These are phyloP conservation scores for Pholis gunnellus DNA, from an alignment of 2,113 vertebrate genomes.

Conservation along the genomic window DNA sequence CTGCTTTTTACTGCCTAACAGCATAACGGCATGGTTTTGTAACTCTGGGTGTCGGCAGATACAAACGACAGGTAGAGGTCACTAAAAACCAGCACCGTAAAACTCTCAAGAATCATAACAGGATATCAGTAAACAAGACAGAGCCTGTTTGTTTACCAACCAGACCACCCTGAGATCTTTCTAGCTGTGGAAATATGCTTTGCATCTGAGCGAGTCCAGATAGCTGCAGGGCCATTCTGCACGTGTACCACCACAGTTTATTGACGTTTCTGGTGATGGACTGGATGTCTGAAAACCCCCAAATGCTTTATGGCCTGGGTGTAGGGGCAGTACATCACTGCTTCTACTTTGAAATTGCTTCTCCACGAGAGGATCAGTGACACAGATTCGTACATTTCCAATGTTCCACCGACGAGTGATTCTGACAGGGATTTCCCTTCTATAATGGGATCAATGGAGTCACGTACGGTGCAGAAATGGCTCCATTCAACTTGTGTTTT, in stretches of 20 bases:
- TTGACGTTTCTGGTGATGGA: background rate
- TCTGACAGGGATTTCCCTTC: background rate
- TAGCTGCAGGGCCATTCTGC: background rate
- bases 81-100: background rate
- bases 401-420: background rate
- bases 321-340: background rate
- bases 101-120: background rate
- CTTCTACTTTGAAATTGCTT: background rate
- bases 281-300: conserved; percentile 2
- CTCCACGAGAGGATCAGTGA: background rate
- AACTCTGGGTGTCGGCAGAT: background rate
- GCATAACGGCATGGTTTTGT: background rate
- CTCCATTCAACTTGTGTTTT: background rate
- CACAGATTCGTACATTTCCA: conserved; percentile 12
- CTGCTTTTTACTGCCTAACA: background rate
- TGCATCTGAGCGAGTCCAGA: background rate
- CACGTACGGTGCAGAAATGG: background rate
- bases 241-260: background rate
- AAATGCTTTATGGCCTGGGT: background rate
- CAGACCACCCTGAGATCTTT: background rate
- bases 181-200: conserved; percentile 8
- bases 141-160: background rate
- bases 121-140: background rate
- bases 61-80: background rate
- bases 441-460: background rate